Evolutionary conservation across 2,797 vertebrate genomes (phyloP).

Genomic region (Syngnathus acus): DNA sequence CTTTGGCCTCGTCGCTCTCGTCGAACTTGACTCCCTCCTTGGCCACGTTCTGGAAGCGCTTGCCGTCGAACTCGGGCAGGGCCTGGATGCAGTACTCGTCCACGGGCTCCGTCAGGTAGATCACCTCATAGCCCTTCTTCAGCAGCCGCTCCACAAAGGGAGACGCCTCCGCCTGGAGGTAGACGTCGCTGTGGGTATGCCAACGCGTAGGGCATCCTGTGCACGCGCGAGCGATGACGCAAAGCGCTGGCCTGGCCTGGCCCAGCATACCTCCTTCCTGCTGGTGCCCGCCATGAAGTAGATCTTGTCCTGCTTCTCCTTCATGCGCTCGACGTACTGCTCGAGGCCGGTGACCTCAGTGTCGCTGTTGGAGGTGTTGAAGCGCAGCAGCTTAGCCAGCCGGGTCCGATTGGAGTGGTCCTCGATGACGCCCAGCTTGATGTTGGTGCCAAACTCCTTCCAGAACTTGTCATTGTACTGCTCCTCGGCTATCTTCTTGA

Average conservation of each 20-base stretch:
- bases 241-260: no score
- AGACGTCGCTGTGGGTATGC: background rate
- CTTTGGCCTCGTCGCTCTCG: conserved; percentile 92
- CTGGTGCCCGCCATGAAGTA: conserved; percentile 96
- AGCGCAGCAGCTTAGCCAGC: conserved; percentile 92
- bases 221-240: no score
- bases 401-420: conserved; percentile 97
- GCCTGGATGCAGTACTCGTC: conserved; percentile 98
- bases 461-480: conserved; percentile 95
- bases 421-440: conserved; percentile 97
- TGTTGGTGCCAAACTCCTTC: conserved; percentile 98
- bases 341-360: conserved; percentile 80
- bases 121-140: conserved; percentile 98
- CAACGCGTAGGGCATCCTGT: no score
- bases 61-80: conserved; percentile 93
- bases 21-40: conserved; percentile 97
- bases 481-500: conserved; percentile 97
- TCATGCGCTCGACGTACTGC: conserved; percentile 97
- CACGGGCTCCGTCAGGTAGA: conserved; percentile 95
- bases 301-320: conserved; percentile 98
- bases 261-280: conserved; percentile 81
- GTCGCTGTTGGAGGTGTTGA: conserved; percentile 90
- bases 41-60: conserved; percentile 96
- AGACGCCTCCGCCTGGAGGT: conserved; percentile 84
- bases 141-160: conserved; percentile 92